These are phyloP conservation scores for Microcebus ravelobensis DNA, from an alignment of 2,113 vertebrate species.

Conservation along the genomic window DNA sequence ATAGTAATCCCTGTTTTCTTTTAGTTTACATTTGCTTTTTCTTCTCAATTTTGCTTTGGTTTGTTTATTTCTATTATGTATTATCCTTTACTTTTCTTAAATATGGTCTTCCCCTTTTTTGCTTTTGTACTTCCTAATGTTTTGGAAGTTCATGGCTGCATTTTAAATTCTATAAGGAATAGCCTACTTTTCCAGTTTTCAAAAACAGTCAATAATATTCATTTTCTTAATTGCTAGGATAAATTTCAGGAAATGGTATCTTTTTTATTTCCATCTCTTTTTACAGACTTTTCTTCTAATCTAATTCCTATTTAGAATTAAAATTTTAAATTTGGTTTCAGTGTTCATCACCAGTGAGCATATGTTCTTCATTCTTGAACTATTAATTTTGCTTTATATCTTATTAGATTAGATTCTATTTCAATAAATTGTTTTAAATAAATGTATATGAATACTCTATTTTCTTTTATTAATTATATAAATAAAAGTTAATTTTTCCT, in stretches of 20 bases:
- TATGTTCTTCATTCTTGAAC: not conserved
- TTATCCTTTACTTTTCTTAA: no score
- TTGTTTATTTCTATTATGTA: not conserved
- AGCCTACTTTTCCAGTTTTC: not conserved
- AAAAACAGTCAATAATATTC: not conserved
- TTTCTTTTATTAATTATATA: not conserved
- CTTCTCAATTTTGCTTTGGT: not conserved
- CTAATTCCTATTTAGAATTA: not conserved
- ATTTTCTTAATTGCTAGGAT: not conserved
- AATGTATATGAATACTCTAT: not conserved
- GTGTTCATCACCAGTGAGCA: not conserved
- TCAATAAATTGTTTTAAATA: not conserved
- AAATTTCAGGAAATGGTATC: not conserved
- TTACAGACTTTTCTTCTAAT: not conserved
- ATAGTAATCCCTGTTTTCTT: not conserved
- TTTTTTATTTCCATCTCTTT: not conserved
- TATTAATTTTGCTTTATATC: not conserved
- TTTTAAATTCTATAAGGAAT: not conserved
- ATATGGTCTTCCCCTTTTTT: not conserved
- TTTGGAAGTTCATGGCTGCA: not conserved
- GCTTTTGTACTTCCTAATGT: not conserved
- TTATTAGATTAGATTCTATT: not conserved
- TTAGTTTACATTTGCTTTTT: not conserved
- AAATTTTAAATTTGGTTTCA: not conserved
- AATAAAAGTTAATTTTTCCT: not conserved